Conservation (phyloP, 2,797 vertebrate genomes). For the Oreochromis grahami region DNA sequence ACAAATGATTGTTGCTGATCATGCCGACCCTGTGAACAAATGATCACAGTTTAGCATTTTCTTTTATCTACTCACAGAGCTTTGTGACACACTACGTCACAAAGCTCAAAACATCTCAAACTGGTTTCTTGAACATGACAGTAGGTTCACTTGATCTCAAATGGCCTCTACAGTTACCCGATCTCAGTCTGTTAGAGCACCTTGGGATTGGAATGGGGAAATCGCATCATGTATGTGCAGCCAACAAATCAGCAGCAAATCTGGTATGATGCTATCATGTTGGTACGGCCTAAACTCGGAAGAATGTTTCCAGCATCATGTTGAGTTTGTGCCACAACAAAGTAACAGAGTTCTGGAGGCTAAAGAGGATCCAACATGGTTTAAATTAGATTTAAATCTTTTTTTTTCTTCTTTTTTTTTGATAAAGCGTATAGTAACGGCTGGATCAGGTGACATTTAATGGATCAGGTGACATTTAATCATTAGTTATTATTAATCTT, state of each 20-base stretch:
- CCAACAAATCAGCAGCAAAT: neutral
- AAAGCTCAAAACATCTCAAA: neutral
- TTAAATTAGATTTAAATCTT: neutral
- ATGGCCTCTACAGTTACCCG: neutral
- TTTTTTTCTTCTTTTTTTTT: neutral
- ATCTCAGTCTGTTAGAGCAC: neutral
- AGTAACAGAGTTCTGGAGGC: neutral
- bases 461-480: neutral
- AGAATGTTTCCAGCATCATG: neutral
- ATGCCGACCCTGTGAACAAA: neutral
- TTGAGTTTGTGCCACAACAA: neutral
- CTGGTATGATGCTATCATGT: neutral
- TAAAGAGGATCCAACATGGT: neutral
- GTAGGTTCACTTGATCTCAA: neutral
- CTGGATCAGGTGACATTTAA: neutral
- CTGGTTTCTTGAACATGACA: neutral
- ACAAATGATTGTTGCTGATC: neutral
- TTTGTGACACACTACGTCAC: neutral
- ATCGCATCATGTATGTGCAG: neutral
- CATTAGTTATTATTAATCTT: neutral
- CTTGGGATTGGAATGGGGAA: neutral
- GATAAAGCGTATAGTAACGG: neutral
- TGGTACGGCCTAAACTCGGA: neutral
- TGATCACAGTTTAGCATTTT: neutral
- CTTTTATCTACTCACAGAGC: neutral